A percentile compares a stretch with the other conserved stretches of the same genome.
phyloP scores from a whole-genome alignment of 2,797 vertebrate species.

The Melanotaenia nigrans region DNA sequence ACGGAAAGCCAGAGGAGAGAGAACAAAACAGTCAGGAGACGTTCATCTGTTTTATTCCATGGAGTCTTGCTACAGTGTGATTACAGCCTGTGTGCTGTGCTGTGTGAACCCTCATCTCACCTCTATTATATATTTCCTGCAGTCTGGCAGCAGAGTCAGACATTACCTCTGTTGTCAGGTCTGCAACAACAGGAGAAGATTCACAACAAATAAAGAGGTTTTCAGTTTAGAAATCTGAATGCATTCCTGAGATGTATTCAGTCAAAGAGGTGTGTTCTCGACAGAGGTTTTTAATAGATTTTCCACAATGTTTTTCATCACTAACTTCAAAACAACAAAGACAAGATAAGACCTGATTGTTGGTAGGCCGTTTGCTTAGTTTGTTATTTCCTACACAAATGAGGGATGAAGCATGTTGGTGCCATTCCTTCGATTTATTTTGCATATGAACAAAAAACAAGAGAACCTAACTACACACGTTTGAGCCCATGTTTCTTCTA shows the following conservation, averaged over 20 bases:
- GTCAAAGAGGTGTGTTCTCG: neutral
- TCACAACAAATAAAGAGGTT: neutral
- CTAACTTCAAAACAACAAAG: neutral
- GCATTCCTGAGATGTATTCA: neutral
- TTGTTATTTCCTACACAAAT: neutral
- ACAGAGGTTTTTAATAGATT: neutral
- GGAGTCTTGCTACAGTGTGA: too few relatives aligned
- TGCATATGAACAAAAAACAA: too few relatives aligned
- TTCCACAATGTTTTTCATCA: neutral
- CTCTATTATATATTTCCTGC: neutral
- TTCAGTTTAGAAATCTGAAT: neutral
- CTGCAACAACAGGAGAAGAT: neutral
- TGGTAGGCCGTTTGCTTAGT: too few relatives aligned
- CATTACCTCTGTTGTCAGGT: neutral
- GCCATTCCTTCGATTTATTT: too few relatives aligned
- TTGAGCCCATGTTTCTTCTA: too few relatives aligned
- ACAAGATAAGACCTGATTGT: neutral
- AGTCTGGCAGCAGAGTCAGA: neutral
- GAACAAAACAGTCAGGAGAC: too few relatives aligned
- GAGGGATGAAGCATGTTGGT: neutral
- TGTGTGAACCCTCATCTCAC: too few relatives aligned
- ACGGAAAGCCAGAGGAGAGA: neutral
- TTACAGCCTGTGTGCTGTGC: too few relatives aligned
- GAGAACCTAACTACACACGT: too few relatives aligned
- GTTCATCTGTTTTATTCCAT: too few relatives aligned